These are phyloP conservation scores for Rotaria socialis DNA, from an alignment of 2,888 invertebrate genomes.

Conservation along the genomic window DNA sequence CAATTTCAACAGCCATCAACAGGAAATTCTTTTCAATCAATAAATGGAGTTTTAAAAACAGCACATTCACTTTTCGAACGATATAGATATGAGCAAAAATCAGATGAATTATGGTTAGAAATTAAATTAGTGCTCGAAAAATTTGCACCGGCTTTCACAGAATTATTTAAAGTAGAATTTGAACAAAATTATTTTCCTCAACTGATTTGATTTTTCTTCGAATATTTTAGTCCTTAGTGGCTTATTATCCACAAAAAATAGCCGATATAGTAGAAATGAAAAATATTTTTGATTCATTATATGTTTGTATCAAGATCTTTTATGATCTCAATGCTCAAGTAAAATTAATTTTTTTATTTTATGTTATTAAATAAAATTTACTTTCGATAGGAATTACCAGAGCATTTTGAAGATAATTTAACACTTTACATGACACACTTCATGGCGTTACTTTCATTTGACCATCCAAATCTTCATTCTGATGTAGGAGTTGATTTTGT, in stretches of 20 bases:
- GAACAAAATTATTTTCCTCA: not conserved
- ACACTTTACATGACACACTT: conserved; percentile 87
- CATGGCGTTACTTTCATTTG: conserved; percentile 72
- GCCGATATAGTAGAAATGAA: conserved; percentile 65
- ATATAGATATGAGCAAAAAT: conserved; percentile 90
- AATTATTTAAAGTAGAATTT: conserved; percentile 72
- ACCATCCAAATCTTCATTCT: conserved; percentile 63
- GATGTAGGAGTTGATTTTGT: not conserved
- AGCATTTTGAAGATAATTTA: conserved; percentile 98
- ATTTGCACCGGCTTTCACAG: conserved; percentile 86
- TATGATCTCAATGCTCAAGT: conserved; percentile 86
- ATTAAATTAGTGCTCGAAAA: conserved; percentile 90
- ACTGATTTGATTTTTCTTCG: not conserved
- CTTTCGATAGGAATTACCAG: conserved; percentile 74
- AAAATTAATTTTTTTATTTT: not conserved
- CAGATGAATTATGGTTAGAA: conserved; percentile 87
- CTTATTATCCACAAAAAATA: conserved; percentile 16
- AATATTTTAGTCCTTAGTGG: conserved; percentile 23
- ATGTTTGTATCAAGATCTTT: conserved; percentile 86
- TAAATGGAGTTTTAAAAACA: conserved; percentile 87
- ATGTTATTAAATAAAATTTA: not conserved
- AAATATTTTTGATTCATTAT: conserved; percentile 80
- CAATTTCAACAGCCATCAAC: conserved; percentile 69
- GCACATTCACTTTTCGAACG: conserved; percentile 93
- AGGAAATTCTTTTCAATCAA: conserved; percentile 81